A percentile compares a stretch with the other conserved stretches of the same genome.
These are phyloP conservation scores for Linyphia triangularis DNA, from an alignment of 2,888 invertebrate species.

Conservation along the genomic window DNA sequence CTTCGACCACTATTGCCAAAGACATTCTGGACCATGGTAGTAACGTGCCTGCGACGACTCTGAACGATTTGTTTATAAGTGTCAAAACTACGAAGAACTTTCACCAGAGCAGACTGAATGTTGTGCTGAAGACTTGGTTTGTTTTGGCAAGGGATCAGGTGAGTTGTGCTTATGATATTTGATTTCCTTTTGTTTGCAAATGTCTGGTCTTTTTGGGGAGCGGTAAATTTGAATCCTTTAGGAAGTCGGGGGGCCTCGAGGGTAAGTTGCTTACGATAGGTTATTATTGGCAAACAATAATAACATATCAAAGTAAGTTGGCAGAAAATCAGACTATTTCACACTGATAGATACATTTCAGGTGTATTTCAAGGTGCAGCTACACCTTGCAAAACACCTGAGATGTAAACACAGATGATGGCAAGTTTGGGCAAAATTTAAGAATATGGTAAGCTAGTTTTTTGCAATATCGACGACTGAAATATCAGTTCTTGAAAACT, in stretches of 20 bases:
- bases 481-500: no score
- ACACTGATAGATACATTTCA: no score
- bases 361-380: no score
- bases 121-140: slow-evolving; percentile 97
- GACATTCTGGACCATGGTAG: neutral
- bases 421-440: no score
- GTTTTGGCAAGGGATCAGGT: slow-evolving; percentile 94
- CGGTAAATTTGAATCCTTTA: neutral
- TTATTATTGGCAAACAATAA: no score
- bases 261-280: neutral
- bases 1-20: slow-evolving; percentile 10
- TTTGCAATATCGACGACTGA: no score
- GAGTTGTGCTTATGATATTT: slow-evolving; percentile 76
- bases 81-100: slow-evolving; percentile 96
- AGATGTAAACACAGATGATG: no score
- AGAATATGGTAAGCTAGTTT: no score
- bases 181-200: neutral
- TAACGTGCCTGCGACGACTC: slow-evolving; percentile 80
- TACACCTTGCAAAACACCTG: no score
- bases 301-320: no score
- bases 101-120: slow-evolving; percentile 89
- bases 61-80: slow-evolving; percentile 95
- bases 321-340: no score
- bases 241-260: neutral
- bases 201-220: neutral